Conservation (phyloP, 2,888 invertebrate species). For the Ypsolopha sequella region DNA sequence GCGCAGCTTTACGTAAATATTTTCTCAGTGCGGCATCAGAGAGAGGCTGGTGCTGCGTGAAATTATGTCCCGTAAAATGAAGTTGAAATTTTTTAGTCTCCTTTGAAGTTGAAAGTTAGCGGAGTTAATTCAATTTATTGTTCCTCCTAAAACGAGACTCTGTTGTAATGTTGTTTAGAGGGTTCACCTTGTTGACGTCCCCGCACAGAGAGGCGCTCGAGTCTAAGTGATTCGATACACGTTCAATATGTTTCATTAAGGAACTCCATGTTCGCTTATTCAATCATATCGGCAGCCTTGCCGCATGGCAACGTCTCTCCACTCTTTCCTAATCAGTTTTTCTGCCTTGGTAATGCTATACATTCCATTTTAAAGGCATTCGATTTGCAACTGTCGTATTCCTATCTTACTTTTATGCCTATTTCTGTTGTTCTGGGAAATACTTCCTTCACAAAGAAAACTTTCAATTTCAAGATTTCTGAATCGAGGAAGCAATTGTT, state of each 20-base stretch:
- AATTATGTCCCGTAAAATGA: slow-evolving; percentile 57
- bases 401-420: neutral
- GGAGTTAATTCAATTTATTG: slow-evolving; percentile 64
- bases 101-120: slow-evolving; percentile 59
- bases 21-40: slow-evolving; percentile 45
- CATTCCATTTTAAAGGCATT: slow-evolving; percentile 31
- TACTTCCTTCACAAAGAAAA: neutral
- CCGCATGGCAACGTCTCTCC: slow-evolving; percentile 41
- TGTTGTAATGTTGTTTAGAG: slow-evolving; percentile 57
- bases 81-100: slow-evolving; percentile 46
- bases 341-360: slow-evolving; percentile 42
- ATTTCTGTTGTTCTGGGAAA: neutral
- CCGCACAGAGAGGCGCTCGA: slow-evolving; percentile 54
- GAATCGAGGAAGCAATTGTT: slow-evolving; percentile 19
- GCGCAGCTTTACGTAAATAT: slow-evolving; percentile 48
- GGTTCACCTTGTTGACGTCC: slow-evolving; percentile 59
- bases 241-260: slow-evolving; percentile 70
- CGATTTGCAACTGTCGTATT: neutral
- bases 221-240: slow-evolving; percentile 69
- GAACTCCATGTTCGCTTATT: slow-evolving; percentile 58
- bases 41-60: slow-evolving; percentile 42
- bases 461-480: neutral
- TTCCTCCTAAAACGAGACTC: slow-evolving; percentile 63
- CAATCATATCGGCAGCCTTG: slow-evolving; percentile 53
- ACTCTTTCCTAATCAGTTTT: slow-evolving; percentile 59